Base-by-base conservation (phyloP, 2,113 vertebrate species). In the Perognathus longimembris region DNA sequence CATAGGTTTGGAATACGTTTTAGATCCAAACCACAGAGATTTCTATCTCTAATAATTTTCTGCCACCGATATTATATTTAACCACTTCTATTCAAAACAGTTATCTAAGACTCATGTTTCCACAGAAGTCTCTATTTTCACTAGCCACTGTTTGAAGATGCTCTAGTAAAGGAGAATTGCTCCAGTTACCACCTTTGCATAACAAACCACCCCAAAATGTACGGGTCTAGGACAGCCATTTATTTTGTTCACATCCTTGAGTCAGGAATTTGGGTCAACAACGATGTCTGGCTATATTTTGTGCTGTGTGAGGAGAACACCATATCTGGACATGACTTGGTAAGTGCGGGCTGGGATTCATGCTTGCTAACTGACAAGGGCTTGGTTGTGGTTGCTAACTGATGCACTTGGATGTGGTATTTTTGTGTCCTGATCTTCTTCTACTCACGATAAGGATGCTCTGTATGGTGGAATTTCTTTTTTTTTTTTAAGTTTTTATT, bases 121-220 rank as follows among this genome's bases (percentile, higher is more conserved):
- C 83, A 64, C 17, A 32, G 12, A 54, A 54, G n/a, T 80, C 74
- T 79, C 74, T 57, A 20, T 88, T 75, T 91, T 84, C 69, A 80
- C 30, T 24, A 64, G 17, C 3, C 26, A 70, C 30, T 24, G 30
- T 7, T 54, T 26, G 59, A 63, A 22, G 32, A 54, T 24, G 30
- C 18, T 84, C 59, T n/a, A 45, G 8, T 36, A 86, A 83, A 87
- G 4, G 66, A 7, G 5, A 12, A 67, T 61, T 61, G 0, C 24
- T 59, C 30, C 20, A 73, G 1, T 54, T 54, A 42, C n/a, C 45
- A 22, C 28, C 34, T 15, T 38, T 34, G 5, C 26, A 54, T 75
- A 73, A 54, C 50, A 54, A 54, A 54, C 50, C 50, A 54, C 50
- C 17, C 12, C 50, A 14, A 54, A 54, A 54, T 54, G 50, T 54